Evolutionary conservation across 2,888 invertebrate genomes (phyloP).

Genomic region (Polyommatus iphigenia): DNA sequence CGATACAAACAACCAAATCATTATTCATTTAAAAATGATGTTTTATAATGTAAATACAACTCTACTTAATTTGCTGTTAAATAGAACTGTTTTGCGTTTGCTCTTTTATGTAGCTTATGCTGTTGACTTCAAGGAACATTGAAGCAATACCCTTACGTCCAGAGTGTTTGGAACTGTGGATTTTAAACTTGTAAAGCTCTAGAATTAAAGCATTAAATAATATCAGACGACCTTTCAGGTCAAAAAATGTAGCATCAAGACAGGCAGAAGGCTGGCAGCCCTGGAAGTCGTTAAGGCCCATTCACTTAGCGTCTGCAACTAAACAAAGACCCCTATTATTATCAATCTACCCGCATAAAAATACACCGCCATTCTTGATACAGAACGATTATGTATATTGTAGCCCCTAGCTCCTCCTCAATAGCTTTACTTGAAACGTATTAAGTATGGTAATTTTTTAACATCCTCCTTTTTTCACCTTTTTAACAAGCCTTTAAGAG

Average conservation of each 20-base stretch:
- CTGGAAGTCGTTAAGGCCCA: conserved; percentile 39
- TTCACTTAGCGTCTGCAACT: conserved; percentile 47
- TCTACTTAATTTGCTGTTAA: too few relatives aligned
- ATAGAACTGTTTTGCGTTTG: too few relatives aligned
- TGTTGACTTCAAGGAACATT: neutral
- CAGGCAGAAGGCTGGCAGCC: conserved; percentile 19
- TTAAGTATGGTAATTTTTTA: conserved; percentile 9
- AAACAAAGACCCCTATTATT: conserved; percentile 53
- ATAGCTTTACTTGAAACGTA: conserved; percentile 23
- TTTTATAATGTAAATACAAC: too few relatives aligned
- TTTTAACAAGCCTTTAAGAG: neutral
- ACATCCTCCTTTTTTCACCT: conserved; percentile 1
- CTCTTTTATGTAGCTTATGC: too few relatives aligned
- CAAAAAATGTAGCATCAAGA: neutral
- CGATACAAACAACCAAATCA: neutral
- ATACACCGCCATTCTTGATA: conserved; percentile 45
- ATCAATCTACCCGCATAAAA: conserved; percentile 56
- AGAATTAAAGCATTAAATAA: too few relatives aligned
- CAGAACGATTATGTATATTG: conserved; percentile 35
- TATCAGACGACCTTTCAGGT: too few relatives aligned
- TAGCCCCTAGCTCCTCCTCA: conserved; percentile 20
- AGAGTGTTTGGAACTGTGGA: too few relatives aligned
- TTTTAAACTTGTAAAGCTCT: too few relatives aligned
- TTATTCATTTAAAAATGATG: too few relatives aligned
- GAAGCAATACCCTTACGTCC: neutral